Evolutionary conservation across 35 echinoderm and acorn worm genomes (phyloP).

Genomic region (Chiridota heheva): DNA sequence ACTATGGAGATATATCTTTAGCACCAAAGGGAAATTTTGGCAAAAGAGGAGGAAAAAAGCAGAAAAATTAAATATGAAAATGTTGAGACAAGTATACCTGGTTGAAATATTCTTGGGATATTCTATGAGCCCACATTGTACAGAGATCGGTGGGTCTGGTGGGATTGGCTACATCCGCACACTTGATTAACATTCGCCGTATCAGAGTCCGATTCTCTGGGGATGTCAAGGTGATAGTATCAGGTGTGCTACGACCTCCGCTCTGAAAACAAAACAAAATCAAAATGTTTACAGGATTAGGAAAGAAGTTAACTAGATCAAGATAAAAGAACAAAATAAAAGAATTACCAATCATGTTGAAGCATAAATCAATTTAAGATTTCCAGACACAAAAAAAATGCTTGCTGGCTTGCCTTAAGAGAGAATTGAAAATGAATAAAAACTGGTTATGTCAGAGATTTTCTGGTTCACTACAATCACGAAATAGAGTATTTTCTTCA

Average conservation of each 20-base stretch:
- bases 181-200: conserved; percentile 94
- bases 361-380: too few species aligned
- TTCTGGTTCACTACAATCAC: too few species aligned
- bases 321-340: not conserved
- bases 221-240: conserved; percentile 46
- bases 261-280: conserved; percentile 36
- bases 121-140: conserved; percentile 79
- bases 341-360: not conserved
- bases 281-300: not conserved
- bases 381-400: too few species aligned
- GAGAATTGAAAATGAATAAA: too few species aligned
- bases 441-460: too few species aligned
- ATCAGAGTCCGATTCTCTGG: conserved; percentile 91
- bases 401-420: too few species aligned
- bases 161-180: conserved; percentile 92
- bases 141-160: conserved; percentile 80
- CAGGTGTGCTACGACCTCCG: conserved; percentile 75
- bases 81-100: conserved; percentile 60
- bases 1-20: too few species aligned
- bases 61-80: too few species aligned
- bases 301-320: not conserved
- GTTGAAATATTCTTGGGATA: conserved; percentile 94
- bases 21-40: too few species aligned
- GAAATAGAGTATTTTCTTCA: too few species aligned
- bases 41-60: too few species aligned